Evolutionary conservation across 92 coral and sea anemone species (phyloP).

Genomic region (Porites rus): DNA sequence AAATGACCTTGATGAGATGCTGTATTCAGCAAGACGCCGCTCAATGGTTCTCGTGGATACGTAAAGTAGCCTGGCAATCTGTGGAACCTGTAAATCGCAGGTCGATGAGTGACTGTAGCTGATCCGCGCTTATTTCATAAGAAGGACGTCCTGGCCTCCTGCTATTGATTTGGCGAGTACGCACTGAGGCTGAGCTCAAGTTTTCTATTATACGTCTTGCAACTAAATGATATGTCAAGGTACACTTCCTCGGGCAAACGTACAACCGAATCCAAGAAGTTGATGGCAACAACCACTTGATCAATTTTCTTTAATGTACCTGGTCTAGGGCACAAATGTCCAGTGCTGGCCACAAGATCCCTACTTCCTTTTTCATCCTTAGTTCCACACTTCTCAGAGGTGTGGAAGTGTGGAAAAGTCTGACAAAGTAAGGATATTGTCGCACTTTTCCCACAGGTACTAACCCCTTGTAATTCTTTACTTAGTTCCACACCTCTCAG

Average conservation of each 20-base stretch:
- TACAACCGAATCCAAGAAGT: constrained; percentile 51
- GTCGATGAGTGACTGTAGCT: constrained; percentile 36
- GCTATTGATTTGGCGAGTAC: constrained; percentile 31
- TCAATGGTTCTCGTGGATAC: constrained; percentile 65
- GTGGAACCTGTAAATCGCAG: constrained; percentile 43
- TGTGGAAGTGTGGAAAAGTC: too few relatives aligned
- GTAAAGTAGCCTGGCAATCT: constrained; percentile 31
- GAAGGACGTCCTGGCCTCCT: constrained; percentile 64
- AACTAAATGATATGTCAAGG: constrained; percentile 40
- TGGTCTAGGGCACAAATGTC: too few relatives aligned
- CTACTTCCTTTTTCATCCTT: too few relatives aligned
- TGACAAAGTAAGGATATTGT: too few relatives aligned
- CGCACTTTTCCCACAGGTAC: too few relatives aligned
- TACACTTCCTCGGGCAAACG: constrained; percentile 41
- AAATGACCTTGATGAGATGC: too few relatives aligned
- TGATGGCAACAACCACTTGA: constrained; percentile 24
- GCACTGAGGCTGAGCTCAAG: constrained; percentile 2
- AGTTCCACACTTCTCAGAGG: too few relatives aligned
- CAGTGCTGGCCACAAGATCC: too few relatives aligned
- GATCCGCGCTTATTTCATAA: constrained; percentile 43
- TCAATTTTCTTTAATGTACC: too few relatives aligned
- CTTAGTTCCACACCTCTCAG: too few relatives aligned
- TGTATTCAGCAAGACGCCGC: constrained; percentile 65
- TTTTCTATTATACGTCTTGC: constrained; percentile 46
- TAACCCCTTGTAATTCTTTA: too few relatives aligned